phyloP scores from a whole-genome alignment of 2,113 vertebrate genomes.

The Illadopsis cleaveri region DNA sequence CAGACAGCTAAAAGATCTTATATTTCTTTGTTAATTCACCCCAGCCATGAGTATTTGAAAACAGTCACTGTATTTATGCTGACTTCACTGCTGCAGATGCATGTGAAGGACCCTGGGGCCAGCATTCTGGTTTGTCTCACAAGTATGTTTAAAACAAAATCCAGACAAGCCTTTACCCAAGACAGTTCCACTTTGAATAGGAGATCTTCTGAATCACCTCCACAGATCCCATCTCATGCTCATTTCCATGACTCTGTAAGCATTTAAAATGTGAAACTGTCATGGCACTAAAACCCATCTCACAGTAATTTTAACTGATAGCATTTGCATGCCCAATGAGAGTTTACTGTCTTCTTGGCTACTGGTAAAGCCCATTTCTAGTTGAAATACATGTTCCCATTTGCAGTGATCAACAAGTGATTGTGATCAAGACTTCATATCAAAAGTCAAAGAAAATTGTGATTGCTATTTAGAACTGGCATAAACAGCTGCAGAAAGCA shows the following conservation, averaged over 20 bases:
- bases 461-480: neutral
- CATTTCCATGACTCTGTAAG: neutral
- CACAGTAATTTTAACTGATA: neutral
- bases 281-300: neutral
- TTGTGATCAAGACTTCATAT: neutral
- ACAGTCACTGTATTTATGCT: neutral
- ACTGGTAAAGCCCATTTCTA: neutral
- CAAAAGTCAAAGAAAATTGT: neutral
- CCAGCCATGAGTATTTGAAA: neutral
- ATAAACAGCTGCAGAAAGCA: neutral
- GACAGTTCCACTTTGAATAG: neutral
- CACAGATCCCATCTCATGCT: neutral
- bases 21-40: neutral
- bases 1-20: neutral
- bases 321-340: neutral
- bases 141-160: neutral
- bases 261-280: neutral
- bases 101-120: neutral
- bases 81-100: neutral
- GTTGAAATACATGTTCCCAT: neutral
- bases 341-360: neutral
- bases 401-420: neutral
- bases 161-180: neutral
- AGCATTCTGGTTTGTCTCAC: neutral
- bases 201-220: neutral